Percentiles rank a stretch among this genome's conserved stretches.
Conservation (phyloP, 2,113 vertebrate genomes). For the Corvus cornix region DNA sequence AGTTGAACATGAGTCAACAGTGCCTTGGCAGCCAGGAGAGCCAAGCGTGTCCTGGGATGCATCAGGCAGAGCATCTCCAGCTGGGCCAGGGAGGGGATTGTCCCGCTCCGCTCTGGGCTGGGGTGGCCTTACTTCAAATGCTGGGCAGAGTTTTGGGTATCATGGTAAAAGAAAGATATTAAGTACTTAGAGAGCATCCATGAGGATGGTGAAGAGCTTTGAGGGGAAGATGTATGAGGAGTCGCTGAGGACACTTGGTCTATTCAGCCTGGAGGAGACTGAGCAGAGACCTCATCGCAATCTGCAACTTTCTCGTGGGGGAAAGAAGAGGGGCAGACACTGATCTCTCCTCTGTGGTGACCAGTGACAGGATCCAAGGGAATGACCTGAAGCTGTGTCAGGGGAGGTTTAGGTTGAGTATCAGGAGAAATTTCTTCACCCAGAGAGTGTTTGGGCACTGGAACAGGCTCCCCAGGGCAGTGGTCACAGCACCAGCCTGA, state of each 20-base stretch:
- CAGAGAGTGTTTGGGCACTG: not conserved
- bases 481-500: not conserved
- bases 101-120: accelerated
- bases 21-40: not conserved
- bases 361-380: not conserved
- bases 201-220: not conserved
- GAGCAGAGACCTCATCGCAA: not conserved
- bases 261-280: not conserved
- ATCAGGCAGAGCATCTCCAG: accelerated
- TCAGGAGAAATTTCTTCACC: not conserved
- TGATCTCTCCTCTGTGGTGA: not conserved
- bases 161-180: too few relatives aligned
- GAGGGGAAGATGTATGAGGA: accelerated
- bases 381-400: not conserved
- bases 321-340: not conserved
- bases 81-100: accelerated
- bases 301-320: not conserved
- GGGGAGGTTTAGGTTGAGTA: not conserved
- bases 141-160: not conserved
- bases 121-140: accelerated
- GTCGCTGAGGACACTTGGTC: not conserved
- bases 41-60: accelerated
- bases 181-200: accelerated
- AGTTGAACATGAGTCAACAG: accelerated
- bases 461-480: not conserved